A percentile compares a stretch with the other conserved stretches of the same genome.
Evolutionary conservation across 1,140 invertebrate genomes (phyloP).

Genomic region (Lamellibrachia luymesi): DNA sequence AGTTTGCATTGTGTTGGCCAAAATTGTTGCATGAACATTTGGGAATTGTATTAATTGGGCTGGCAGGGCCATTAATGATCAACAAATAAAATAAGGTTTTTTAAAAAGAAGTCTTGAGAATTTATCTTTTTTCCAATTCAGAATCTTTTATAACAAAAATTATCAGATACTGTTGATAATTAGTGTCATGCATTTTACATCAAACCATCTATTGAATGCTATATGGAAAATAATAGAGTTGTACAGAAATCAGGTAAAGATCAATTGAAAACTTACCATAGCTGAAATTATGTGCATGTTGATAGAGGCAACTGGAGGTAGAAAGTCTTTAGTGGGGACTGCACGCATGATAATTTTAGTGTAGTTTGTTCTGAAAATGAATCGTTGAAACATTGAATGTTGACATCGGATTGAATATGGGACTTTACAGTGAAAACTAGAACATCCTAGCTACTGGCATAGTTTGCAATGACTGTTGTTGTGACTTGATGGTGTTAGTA

Average conservation of each 20-base stretch:
- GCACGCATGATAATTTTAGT: background rate
- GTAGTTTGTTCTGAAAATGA: background rate
- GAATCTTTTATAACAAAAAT: background rate
- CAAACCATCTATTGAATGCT: background rate
- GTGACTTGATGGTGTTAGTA: background rate
- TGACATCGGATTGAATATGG: background rate
- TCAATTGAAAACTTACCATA: background rate
- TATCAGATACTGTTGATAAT: background rate
- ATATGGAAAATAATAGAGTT: background rate
- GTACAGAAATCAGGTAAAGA: background rate
- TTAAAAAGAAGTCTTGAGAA: background rate
- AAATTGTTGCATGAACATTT: conserved; percentile 2
- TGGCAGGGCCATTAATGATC: background rate
- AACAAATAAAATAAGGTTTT: background rate
- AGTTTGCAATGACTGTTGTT: background rate
- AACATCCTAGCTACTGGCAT: background rate
- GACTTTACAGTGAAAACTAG: background rate
- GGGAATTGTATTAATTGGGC: background rate
- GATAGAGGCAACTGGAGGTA: background rate
- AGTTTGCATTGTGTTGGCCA: background rate
- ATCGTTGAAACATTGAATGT: background rate
- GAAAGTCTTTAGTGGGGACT: background rate
- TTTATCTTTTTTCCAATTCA: background rate
- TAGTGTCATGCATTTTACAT: background rate
- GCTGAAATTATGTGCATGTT: background rate